Conservation (phyloP, 2,888 invertebrate genomes). For the Eurytoma adleriae region DNA sequence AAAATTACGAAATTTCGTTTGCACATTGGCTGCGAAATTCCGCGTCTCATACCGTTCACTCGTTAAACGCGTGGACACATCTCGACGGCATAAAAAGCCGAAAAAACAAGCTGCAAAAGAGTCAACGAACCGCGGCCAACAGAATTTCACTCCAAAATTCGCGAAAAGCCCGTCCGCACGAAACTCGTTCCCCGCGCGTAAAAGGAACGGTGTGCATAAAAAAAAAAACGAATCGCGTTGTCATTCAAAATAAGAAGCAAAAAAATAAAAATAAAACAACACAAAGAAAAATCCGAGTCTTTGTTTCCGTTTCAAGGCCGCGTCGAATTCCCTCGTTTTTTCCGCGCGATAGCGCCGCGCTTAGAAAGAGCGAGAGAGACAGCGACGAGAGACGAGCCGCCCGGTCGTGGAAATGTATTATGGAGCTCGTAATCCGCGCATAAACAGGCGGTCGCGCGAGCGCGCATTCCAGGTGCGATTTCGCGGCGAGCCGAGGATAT, state of each 20-base stretch:
- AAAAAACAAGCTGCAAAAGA: conserved; percentile 2
- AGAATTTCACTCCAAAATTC: conserved; percentile 12
- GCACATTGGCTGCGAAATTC: neutral
- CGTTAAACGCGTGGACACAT: neutral
- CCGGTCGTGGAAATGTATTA: conserved; percentile 30
- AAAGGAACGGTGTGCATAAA: neutral
- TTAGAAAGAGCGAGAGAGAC: neutral
- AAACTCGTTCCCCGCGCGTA: neutral
- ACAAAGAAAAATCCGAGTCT: neutral
- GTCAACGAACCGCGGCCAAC: conserved; percentile 34
- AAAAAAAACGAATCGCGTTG: too few species aligned
- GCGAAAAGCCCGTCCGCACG: conserved; percentile 10
- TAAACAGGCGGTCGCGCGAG: conserved; percentile 7
- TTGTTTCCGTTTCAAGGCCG: conserved; percentile 39
- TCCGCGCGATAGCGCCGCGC: conserved; percentile 1
- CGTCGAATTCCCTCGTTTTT: conserved; percentile 28
- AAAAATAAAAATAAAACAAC: neutral
- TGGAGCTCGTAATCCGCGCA: conserved; percentile 12
- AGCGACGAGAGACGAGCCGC: neutral
- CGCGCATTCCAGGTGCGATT: conserved; percentile 44
- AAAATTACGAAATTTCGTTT: neutral
- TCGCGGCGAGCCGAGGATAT: neutral
- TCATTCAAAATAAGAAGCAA: neutral
- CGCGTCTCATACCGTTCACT: neutral
- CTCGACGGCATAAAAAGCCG: neutral